Evolutionary conservation across 2,888 invertebrate genomes (phyloP), one percentile per base, ranked within the genome.

Genomic region (Osmoderma eremita): DNA sequence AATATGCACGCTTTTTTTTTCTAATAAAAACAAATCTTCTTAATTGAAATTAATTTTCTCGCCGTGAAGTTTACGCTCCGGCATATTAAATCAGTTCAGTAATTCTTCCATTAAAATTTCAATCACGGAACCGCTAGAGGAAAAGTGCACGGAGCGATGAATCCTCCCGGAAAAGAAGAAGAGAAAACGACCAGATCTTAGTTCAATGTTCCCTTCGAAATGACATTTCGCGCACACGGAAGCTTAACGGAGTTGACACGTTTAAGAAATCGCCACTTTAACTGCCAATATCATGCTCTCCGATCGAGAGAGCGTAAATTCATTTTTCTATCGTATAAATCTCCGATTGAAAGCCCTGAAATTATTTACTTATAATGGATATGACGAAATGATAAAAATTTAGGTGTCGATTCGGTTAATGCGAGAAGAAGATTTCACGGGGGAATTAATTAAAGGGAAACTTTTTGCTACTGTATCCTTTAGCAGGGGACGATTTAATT

Each of bases 231-330:
- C 38, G 22, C 20, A 39, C 36, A 53, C 8, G 38, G 41, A 30
- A 22, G 63, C 63, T 63, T 49, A 48, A 50, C 49, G 63, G 24
- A 24, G 63, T 51, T 63, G 51, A 42, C 63, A 53, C 63, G 42
- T 30, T 63, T 63, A 63, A 51, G 63, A 63, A 63, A 63, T 63
- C 63, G 41, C 51, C 63, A 63, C 63, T 63, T 41, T 51, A 63
- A 63, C 63, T 63, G 63, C 63, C 63, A 63, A 63, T 63, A 63
- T 51, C 63, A 63, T 51, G 51, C 63, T 63, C 39, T n/a, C 63
- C 22, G 63, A 51, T 63, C 63, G 42, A 41, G 39, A 51, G 13
- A 42, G 58, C 15, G 30, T 13, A 30, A 53, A 63, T 51, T 42
- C 63, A 53, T 53, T 63, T 63, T 63, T 53, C 41, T 30, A 15